Evolutionary conservation across 2,797 vertebrate genomes (phyloP).

Genomic region (Takifugu ocellatus): DNA sequence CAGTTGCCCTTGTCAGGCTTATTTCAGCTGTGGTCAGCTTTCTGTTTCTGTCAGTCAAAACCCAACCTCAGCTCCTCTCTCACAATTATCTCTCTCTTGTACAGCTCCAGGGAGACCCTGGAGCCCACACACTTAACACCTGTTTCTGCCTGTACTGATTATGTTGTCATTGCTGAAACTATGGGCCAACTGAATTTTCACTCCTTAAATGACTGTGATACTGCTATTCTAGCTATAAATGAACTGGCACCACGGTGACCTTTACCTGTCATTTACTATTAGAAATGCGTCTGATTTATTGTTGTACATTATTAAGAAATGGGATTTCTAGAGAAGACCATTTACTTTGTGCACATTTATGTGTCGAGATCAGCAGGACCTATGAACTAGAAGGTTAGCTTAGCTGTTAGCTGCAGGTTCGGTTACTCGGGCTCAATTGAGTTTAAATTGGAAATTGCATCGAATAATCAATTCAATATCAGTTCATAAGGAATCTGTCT

Average conservation of each 20-base stretch:
- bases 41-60: constrained; percentile 65
- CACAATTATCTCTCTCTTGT: constrained; percentile 20
- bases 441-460: too few relatives aligned
- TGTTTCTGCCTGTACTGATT: constrained; percentile 33
- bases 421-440: too few relatives aligned
- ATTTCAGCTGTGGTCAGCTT: constrained; percentile 67
- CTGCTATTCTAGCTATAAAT: not conserved
- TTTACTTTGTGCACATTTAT: too few relatives aligned
- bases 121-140: constrained; percentile 24
- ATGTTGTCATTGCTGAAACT: constrained; percentile 25
- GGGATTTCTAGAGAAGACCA: too few relatives aligned
- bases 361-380: too few relatives aligned
- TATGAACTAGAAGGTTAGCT: too few relatives aligned
- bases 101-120: not conserved
- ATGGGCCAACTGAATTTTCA: constrained; percentile 6
- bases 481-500: too few relatives aligned
- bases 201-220: not conserved
- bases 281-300: too few relatives aligned
- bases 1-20: constrained; percentile 39
- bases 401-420: too few relatives aligned
- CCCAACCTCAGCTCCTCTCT: constrained; percentile 23
- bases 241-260: constrained; percentile 9
- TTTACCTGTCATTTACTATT: not conserved
- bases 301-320: too few relatives aligned
- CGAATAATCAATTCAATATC: too few relatives aligned